Conservation (phyloP, 2,888 invertebrate species). For the Cerastis leucographa region DNA sequence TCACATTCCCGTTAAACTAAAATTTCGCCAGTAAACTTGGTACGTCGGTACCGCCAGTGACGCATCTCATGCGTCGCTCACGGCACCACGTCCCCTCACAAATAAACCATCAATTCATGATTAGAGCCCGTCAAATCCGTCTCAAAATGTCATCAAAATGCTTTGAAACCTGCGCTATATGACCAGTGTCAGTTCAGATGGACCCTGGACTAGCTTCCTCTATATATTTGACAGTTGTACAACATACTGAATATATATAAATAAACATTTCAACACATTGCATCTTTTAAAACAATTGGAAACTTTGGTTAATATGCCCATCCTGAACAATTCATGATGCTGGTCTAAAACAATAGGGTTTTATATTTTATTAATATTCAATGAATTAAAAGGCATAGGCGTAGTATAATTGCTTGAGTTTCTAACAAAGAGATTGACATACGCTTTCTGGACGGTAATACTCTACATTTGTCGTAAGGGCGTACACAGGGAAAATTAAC, state of each 20-base stretch:
- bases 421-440: constrained; percentile 69
- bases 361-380: constrained; percentile 41
- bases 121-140: constrained; percentile 74
- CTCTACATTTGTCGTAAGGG: constrained; percentile 61
- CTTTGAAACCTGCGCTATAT: constrained; percentile 68
- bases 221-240: constrained; percentile 57
- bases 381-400: constrained; percentile 63
- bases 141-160: constrained; percentile 73
- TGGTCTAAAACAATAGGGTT: constrained; percentile 54
- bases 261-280: constrained; percentile 59
- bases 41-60: constrained; percentile 70
- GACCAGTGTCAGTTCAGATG: constrained; percentile 60
- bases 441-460: constrained; percentile 70
- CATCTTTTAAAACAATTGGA: constrained; percentile 54
- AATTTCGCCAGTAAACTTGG: constrained; percentile 79
- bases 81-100: constrained; percentile 63
- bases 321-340: constrained; percentile 54
- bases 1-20: constrained; percentile 76
- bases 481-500: constrained; percentile 52
- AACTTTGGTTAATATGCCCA: constrained; percentile 52
- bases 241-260: constrained; percentile 59
- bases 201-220: constrained; percentile 49
- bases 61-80: constrained; percentile 76
- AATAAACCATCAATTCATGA: constrained; percentile 75
- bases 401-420: constrained; percentile 70